Evolutionary conservation across 1,140 invertebrate species (phyloP).

Genomic region (Platyura marginata): DNA sequence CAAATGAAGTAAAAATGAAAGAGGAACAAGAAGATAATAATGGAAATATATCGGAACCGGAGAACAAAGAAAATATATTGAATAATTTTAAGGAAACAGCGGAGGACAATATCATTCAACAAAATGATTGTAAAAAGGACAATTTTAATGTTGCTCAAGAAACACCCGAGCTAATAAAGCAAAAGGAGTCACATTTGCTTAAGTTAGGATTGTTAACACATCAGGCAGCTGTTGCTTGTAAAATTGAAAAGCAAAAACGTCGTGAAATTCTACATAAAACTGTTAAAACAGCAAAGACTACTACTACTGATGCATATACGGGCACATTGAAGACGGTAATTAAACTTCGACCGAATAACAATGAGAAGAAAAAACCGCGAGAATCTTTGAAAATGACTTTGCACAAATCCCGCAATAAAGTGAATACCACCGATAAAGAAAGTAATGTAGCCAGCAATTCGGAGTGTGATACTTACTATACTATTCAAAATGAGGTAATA

Average conservation of each 20-base stretch:
- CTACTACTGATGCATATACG: constrained; percentile 30
- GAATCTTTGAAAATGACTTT: constrained; percentile 62
- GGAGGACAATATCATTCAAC: constrained; percentile 5
- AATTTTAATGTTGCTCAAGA: constrained; percentile 14
- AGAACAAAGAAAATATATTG: constrained; percentile 17
- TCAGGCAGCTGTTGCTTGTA: constrained; percentile 34
- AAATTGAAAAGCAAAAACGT: constrained; percentile 30
- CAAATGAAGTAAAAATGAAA: not conserved
- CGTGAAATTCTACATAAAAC: constrained; percentile 22
- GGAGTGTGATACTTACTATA: constrained; percentile 47
- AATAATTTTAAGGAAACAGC: constrained; percentile 4
- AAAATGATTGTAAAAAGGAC: not conserved
- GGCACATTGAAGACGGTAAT: constrained; percentile 64
- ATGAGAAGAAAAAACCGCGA: constrained; percentile 16
- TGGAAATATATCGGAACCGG: no score
- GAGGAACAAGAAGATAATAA: no score
- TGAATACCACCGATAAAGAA: constrained; percentile 30
- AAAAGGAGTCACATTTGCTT: constrained; percentile 38
- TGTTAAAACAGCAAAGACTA: constrained; percentile 19
- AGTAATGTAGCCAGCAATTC: constrained; percentile 28
- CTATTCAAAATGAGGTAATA: constrained; percentile 30
- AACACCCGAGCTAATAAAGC: constrained; percentile 32
- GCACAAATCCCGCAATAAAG: constrained; percentile 46
- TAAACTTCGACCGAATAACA: constrained; percentile 32
- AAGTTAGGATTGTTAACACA: constrained; percentile 42